phyloP scores from a whole-genome alignment of 2,888 invertebrate genomes.

The Trachelus iudaicus region DNA sequence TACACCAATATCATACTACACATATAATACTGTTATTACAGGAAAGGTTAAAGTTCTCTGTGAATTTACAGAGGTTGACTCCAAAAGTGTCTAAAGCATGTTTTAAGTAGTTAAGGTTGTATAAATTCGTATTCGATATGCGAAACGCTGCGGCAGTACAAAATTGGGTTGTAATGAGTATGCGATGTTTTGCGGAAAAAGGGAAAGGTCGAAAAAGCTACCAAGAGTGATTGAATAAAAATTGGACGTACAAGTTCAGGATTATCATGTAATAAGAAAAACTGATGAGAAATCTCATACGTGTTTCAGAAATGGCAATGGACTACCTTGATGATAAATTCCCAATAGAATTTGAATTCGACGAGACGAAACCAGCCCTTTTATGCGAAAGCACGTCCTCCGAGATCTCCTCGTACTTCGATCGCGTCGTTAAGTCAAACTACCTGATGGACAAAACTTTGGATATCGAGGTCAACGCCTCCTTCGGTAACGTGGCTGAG shows the following conservation, averaged over 20 bases:
- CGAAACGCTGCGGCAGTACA: not conserved
- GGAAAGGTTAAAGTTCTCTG: not conserved
- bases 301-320: conserved; percentile 1
- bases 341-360: not conserved
- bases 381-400: not conserved
- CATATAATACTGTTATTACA: too few relatives aligned
- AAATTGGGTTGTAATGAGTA: not conserved
- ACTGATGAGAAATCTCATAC: not conserved
- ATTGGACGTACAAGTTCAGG: not conserved
- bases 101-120: not conserved
- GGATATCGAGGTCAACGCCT: too few relatives aligned
- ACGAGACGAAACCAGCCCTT: not conserved
- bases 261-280: not conserved
- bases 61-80: not conserved
- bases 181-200: not conserved
- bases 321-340: not conserved
- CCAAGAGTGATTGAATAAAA: not conserved
- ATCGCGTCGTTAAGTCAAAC: not conserved
- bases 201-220: not conserved
- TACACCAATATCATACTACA: too few relatives aligned
- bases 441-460: not conserved
- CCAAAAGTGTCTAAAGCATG: not conserved
- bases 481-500: not conserved
- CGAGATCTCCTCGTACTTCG: not conserved
- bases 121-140: not conserved